Conservation (phyloP, 2,888 invertebrate genomes). For the Agrotis puta region DNA sequence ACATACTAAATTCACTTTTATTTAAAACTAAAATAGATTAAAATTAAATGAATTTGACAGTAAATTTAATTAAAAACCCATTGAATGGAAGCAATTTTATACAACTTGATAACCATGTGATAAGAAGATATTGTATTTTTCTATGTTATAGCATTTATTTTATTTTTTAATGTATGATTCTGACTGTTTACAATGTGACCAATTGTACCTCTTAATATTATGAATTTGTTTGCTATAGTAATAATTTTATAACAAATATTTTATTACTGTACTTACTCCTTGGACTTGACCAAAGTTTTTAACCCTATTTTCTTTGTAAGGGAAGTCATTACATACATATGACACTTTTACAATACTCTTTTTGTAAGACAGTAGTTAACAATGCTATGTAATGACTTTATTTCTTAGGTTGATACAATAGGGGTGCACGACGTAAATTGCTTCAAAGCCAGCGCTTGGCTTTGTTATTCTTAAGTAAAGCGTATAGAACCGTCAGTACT, state of each 20-base stretch:
- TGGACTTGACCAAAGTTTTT: conserved; percentile 57
- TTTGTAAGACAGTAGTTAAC: background rate
- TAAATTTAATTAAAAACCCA: conserved; percentile 40
- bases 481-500: too few species aligned
- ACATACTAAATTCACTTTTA: too few species aligned
- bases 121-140: conserved; percentile 73
- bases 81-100: conserved; percentile 53
- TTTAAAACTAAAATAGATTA: background rate
- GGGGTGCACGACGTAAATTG: too few species aligned
- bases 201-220: conserved; percentile 72
- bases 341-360: too few species aligned
- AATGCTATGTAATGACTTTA: conserved; percentile 9
- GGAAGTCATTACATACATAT: conserved; percentile 20
- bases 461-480: too few species aligned
- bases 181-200: conserved; percentile 71
- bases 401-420: conserved; percentile 34
- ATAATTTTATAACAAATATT: conserved; percentile 39
- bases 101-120: conserved; percentile 73
- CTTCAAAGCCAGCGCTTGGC: too few species aligned
- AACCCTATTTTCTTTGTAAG: conserved; percentile 40
- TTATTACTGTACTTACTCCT: conserved; percentile 43
- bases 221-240: conserved; percentile 66
- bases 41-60: conserved; percentile 39
- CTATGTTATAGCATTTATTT: conserved; percentile 69
- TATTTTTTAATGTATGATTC: conserved; percentile 67